Base-by-base conservation (phyloP, 1,140 invertebrate genomes). In the Camponotus floridanus region DNA sequence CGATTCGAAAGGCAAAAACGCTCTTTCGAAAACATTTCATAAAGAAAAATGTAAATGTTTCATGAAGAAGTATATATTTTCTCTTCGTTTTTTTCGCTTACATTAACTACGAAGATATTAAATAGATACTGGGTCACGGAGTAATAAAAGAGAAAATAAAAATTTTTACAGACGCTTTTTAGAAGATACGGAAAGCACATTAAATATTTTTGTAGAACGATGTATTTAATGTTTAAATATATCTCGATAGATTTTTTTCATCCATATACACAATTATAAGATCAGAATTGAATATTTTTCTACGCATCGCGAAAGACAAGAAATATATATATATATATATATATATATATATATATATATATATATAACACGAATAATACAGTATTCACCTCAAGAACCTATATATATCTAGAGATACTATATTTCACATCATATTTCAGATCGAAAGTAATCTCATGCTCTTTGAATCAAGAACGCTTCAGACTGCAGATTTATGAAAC, bases 11-110 rank as follows among this genome's bases (percentile, higher is more conserved):
- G 15, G 26, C n/a, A 74, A 73, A 13, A 39, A 45, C 21, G 42
- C 42, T 13, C 15, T 74, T 39, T 42, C 26, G 36, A 36, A 39
- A 45, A 8, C 18, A 36, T 51, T 18, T 59, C 21, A 7, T 55
- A 83, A 61, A 74, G 13, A 18, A 42, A 61, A 51, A 62, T 73
- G 68, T 36, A 83, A 26, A 26, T 26, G 26, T 26, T 26, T 26
- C 26, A 26, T 26, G 71, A 83, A 26, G 26, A 55, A 74, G 74
- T 62, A 36, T 74, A 59, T 21, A 48, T 81, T 80, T 71, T 36
- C 39, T 18, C 39, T 55, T 45, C 26, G 36, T 61, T 18, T 36
- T 39, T 83, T 62, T 61, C 68, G 39, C 73, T 45, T 73, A 73
- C 36, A 73, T 59, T 73, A 45, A 15, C 57, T 15, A 71, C 26